Conservation (phyloP, 2,888 invertebrate genomes). For the Blastobasis lacticolella region DNA sequence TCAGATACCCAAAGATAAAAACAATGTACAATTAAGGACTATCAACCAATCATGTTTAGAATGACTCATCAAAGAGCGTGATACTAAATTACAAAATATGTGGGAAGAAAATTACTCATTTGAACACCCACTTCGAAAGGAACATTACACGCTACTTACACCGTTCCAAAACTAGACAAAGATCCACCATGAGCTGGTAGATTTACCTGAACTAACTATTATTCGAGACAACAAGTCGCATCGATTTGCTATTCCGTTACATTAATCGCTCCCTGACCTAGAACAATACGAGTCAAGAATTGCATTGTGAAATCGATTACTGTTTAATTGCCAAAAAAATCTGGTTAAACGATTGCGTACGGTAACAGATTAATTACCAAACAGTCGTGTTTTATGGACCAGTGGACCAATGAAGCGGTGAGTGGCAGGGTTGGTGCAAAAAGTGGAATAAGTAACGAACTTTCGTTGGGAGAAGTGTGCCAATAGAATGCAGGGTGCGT, state of each 20-base stretch:
- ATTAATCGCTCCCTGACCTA: background rate
- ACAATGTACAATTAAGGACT: too few species aligned
- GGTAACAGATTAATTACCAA: slow-evolving; percentile 29
- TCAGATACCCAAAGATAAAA: too few species aligned
- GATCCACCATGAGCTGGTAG: too few species aligned
- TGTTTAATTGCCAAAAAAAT: slow-evolving; percentile 5
- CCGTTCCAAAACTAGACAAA: too few species aligned
- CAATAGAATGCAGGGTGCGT: slow-evolving; percentile 49
- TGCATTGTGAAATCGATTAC: background rate
- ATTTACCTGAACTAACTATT: too few species aligned
- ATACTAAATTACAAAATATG: too few species aligned
- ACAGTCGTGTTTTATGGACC: slow-evolving; percentile 32
- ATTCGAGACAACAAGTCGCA: background rate
- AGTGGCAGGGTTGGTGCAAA: slow-evolving; percentile 45
- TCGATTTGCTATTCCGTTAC: background rate
- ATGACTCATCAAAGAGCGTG: too few species aligned
- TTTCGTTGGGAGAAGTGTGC: slow-evolving; percentile 61
- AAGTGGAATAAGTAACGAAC: slow-evolving; percentile 56
- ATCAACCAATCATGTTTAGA: too few species aligned
- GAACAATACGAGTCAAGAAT: background rate
- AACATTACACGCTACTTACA: too few species aligned
- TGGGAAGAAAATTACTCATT: too few species aligned
- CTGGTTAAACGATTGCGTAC: slow-evolving; percentile 19
- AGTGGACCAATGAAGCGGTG: slow-evolving; percentile 35
- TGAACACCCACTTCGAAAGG: too few species aligned